These are phyloP conservation scores for Enteromius afrohamiltoni DNA, from an alignment of 2,797 vertebrate species.

Conservation along the genomic window DNA sequence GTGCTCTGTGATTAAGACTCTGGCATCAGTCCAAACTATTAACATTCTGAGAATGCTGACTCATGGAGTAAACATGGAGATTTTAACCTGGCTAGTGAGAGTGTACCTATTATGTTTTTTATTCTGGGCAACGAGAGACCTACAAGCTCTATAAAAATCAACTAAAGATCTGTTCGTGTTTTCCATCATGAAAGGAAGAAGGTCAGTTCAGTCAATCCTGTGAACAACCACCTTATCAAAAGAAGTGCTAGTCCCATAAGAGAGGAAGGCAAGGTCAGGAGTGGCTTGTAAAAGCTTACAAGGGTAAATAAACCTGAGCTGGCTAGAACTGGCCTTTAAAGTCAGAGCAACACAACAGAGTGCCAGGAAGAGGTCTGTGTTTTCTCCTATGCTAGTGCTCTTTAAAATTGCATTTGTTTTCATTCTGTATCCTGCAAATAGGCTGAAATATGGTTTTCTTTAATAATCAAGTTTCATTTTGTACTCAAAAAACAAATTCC, in stretches of 20 bases:
- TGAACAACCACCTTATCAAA: slow-evolving; percentile 25
- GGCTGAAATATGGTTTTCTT: not conserved
- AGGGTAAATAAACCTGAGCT: slow-evolving; percentile 57
- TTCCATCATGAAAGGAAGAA: slow-evolving; percentile 11
- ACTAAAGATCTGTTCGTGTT: not conserved
- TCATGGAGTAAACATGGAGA: not conserved
- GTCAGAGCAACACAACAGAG: not conserved
- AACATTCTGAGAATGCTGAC: not conserved
- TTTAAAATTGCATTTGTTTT: not conserved
- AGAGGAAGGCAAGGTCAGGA: slow-evolving; percentile 60
- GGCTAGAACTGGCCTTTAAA: slow-evolving; percentile 1
- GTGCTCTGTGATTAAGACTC: not conserved
- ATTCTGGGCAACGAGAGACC: not conserved
- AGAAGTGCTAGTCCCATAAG: slow-evolving; percentile 50
- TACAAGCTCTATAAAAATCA: not conserved
- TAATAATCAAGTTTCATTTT: slow-evolving; percentile 11
- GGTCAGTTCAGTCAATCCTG: slow-evolving; percentile 16
- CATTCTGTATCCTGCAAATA: not conserved
- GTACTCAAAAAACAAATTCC: not conserved
- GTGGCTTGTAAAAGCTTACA: slow-evolving; percentile 57
- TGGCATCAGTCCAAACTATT: slow-evolving; percentile 8
- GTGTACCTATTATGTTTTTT: not conserved
- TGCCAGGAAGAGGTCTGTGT: not conserved
- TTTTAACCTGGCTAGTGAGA: not conserved
- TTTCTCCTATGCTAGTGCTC: not conserved